A percentile compares a stretch with the other conserved stretches of the same genome.
Conservation (phyloP, 2,888 invertebrate species). For the Ectemnius lituratus region DNA sequence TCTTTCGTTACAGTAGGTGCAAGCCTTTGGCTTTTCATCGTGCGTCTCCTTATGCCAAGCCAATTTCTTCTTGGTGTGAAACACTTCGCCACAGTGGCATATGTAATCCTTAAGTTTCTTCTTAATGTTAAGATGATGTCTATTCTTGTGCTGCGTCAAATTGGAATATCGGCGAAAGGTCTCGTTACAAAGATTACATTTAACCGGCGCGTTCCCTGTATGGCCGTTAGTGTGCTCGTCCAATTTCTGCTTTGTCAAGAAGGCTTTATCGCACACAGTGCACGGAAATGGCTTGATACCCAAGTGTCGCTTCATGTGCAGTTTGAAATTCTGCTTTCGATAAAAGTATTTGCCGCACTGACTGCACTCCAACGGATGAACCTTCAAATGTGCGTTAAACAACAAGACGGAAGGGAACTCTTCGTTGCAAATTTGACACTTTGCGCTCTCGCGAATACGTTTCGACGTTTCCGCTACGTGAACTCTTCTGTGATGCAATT, state of each 20-base stretch:
- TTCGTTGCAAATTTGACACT: slow-evolving; percentile 83
- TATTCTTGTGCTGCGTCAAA: slow-evolving; percentile 89
- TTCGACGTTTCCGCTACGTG: slow-evolving; percentile 70
- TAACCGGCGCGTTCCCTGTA: slow-evolving; percentile 88
- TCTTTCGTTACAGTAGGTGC: slow-evolving; percentile 91
- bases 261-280: slow-evolving; percentile 89
- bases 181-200: slow-evolving; percentile 89
- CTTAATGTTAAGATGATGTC: slow-evolving; percentile 87
- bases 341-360: slow-evolving; percentile 90
- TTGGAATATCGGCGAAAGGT: slow-evolving; percentile 91
- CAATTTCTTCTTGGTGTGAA: slow-evolving; percentile 90
- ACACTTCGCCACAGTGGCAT: slow-evolving; percentile 88
- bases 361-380: slow-evolving; percentile 90
- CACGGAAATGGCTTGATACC: slow-evolving; percentile 88
- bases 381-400: slow-evolving; percentile 86
- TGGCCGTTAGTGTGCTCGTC: slow-evolving; percentile 91
- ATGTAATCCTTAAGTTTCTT: slow-evolving; percentile 86
- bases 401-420: slow-evolving; percentile 84
- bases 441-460: slow-evolving; percentile 74
- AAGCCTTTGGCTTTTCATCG: slow-evolving; percentile 89
- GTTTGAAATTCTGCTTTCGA: slow-evolving; percentile 85
- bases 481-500: slow-evolving; percentile 73
- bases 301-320: slow-evolving; percentile 89
- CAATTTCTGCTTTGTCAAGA: slow-evolving; percentile 89
- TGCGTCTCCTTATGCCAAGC: slow-evolving; percentile 93